Evolutionary conservation across 53 echinoderm and acorn worm genomes (phyloP).

Genomic region (Echinometra lucunter): DNA sequence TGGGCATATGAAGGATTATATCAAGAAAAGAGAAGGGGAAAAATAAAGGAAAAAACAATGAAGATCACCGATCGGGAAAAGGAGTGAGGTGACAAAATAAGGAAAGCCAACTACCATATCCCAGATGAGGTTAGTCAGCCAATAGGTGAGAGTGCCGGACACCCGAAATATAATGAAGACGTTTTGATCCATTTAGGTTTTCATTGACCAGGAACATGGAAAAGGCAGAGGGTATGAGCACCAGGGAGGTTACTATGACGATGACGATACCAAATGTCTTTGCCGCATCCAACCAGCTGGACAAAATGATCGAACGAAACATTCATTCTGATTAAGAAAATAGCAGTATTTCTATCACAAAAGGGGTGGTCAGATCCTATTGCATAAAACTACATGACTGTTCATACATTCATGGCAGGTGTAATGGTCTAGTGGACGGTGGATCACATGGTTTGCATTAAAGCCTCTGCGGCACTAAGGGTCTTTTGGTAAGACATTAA

Average conservation of each 20-base stretch:
- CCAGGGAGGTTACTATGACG: slow-evolving; percentile 74
- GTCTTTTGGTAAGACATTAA: too few species aligned
- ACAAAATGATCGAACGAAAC: background rate
- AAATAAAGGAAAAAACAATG: too few species aligned
- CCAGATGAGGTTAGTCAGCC: slow-evolving; percentile 88
- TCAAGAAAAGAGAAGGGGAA: too few species aligned
- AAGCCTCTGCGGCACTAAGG: too few species aligned
- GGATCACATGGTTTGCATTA: too few species aligned
- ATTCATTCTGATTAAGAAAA: background rate
- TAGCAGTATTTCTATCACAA: too few species aligned
- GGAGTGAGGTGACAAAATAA: background rate
- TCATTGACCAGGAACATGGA: slow-evolving; percentile 83
- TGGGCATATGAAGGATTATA: too few species aligned
- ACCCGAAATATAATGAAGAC: slow-evolving; percentile 88
- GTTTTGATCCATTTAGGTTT: slow-evolving; percentile 84
- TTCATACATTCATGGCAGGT: too few species aligned
- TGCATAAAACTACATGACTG: too few species aligned
- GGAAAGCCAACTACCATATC: slow-evolving; percentile 79
- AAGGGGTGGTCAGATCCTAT: too few species aligned
- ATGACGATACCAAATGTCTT: slow-evolving; percentile 77
- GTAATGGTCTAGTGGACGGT: too few species aligned
- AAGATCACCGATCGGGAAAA: background rate
- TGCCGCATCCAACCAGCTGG: slow-evolving; percentile 73
- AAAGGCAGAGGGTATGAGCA: slow-evolving; percentile 82
- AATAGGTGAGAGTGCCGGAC: slow-evolving; percentile 78